phyloP scores from a whole-genome alignment of 2,797 vertebrate species.

The Acrossocheilus wenchowensis region DNA sequence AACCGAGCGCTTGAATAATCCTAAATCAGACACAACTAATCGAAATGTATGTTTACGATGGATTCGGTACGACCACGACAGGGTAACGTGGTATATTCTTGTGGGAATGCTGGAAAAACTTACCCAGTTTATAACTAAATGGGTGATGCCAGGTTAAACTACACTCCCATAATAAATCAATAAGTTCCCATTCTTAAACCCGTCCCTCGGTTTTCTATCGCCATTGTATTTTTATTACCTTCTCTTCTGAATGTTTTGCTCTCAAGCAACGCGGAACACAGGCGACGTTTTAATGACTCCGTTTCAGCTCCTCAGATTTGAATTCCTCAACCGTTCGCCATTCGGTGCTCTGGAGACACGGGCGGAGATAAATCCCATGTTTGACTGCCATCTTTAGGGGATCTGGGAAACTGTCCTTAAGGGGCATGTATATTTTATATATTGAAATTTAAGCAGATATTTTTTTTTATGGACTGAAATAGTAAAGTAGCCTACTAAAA shows the following conservation, averaged over 20 bases:
- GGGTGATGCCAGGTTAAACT: conserved; percentile 63
- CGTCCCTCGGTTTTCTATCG: conserved; percentile 59
- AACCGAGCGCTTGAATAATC: not conserved
- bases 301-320: conserved; percentile 74
- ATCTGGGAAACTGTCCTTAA: conserved; percentile 83
- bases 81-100: conserved; percentile 1
- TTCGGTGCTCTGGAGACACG: conserved; percentile 76
- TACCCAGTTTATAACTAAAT: not conserved
- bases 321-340: conserved; percentile 76
- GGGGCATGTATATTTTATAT: conserved; percentile 59
- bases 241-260: conserved; percentile 72
- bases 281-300: conserved; percentile 79
- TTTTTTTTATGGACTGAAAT: not conserved
- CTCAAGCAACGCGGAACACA: conserved; percentile 67
- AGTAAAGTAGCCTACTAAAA: not conserved
- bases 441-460: conserved; percentile 14
- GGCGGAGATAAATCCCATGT: conserved; percentile 77
- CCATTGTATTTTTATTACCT: conserved; percentile 76
- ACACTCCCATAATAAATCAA: conserved; percentile 75
- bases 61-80: conserved; percentile 9
- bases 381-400: conserved; percentile 97
- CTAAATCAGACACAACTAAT: conserved; percentile 31
- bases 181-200: conserved; percentile 57
- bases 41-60: conserved; percentile 30
- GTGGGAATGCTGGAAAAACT: conserved; percentile 16